phyloP scores from a whole-genome alignment of 2,797 vertebrate species.

The Darevskia nairensis region DNA sequence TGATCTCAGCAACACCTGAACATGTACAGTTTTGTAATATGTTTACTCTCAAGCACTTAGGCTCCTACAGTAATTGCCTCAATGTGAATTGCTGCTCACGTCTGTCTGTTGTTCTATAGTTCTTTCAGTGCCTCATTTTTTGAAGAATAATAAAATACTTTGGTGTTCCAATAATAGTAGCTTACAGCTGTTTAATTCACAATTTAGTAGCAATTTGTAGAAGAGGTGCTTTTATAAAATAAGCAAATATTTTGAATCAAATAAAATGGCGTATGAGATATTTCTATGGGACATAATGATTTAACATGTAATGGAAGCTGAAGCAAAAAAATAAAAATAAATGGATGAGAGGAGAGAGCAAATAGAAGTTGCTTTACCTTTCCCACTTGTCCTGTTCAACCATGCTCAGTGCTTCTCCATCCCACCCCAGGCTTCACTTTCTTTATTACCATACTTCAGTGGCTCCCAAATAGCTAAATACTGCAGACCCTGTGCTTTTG shows the following conservation, averaged over 20 bases:
- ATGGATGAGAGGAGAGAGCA: background rate
- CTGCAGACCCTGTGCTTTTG: no score
- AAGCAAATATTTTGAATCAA: background rate
- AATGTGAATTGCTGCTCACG: background rate
- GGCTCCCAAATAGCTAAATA: no score
- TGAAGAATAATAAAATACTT: background rate
- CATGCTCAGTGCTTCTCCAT: no score
- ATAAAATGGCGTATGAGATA: background rate
- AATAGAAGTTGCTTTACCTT: background rate
- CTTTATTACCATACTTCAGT: no score
- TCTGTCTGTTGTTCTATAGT: background rate
- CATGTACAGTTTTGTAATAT: background rate
- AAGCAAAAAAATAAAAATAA: background rate
- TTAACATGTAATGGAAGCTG: background rate
- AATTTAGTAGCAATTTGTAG: background rate
- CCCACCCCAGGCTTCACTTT: no score
- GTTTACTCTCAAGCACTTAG: background rate
- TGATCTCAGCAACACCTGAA: background rate
- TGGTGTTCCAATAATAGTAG: background rate
- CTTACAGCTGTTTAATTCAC: background rate
- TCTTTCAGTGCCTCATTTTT: background rate
- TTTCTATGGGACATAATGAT: background rate
- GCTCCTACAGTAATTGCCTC: background rate
- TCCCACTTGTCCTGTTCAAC: no score
- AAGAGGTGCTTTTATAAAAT: background rate